Conservation (phyloP, 2,888 invertebrate species). For the Drosophila suboccidentalis region DNA sequence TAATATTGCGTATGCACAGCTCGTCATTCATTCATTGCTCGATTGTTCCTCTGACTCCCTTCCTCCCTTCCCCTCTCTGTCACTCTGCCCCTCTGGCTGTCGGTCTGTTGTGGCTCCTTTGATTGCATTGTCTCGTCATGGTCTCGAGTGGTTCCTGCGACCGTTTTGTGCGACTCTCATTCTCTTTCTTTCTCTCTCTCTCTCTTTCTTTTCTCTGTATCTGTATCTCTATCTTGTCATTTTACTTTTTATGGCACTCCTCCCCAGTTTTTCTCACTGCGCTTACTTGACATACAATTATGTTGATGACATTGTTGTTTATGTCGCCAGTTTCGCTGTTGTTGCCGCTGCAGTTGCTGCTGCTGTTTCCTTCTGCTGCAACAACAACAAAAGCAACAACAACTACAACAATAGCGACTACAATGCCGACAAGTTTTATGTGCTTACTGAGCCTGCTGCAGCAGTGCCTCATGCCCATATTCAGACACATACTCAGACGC, state of each 20-base stretch:
- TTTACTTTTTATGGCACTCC: slow-evolving; percentile 63
- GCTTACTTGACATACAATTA: slow-evolving; percentile 81
- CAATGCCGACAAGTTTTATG: slow-evolving; percentile 72
- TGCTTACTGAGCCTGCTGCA: slow-evolving; percentile 62
- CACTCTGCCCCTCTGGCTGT: not conserved
- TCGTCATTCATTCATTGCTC: slow-evolving; percentile 72
- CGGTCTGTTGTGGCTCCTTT: slow-evolving; percentile 66
- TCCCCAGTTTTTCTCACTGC: slow-evolving; percentile 58
- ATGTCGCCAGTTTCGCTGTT: slow-evolving; percentile 53
- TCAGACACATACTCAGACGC: slow-evolving; percentile 25
- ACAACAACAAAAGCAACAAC: not conserved
- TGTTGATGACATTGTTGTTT: slow-evolving; percentile 82
- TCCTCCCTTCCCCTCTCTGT: slow-evolving; percentile 1
- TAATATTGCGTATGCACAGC: slow-evolving; percentile 73
- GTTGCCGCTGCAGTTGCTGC: slow-evolving; percentile 29
- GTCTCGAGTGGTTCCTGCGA: slow-evolving; percentile 77
- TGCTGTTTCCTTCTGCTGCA: slow-evolving; percentile 21
- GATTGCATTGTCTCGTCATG: slow-evolving; percentile 82
- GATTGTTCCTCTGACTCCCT: slow-evolving; percentile 27
- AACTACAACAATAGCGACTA: slow-evolving; percentile 27
- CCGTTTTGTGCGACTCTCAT: slow-evolving; percentile 32
- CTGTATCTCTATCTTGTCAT: slow-evolving; percentile 40
- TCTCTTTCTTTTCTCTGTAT: slow-evolving; percentile 1
- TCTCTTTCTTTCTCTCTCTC: slow-evolving; percentile 1
- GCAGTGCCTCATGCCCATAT: slow-evolving; percentile 53